These are phyloP conservation scores for Artibeus lituratus DNA, from an alignment of 2,797 vertebrate species.

Conservation along the genomic window DNA sequence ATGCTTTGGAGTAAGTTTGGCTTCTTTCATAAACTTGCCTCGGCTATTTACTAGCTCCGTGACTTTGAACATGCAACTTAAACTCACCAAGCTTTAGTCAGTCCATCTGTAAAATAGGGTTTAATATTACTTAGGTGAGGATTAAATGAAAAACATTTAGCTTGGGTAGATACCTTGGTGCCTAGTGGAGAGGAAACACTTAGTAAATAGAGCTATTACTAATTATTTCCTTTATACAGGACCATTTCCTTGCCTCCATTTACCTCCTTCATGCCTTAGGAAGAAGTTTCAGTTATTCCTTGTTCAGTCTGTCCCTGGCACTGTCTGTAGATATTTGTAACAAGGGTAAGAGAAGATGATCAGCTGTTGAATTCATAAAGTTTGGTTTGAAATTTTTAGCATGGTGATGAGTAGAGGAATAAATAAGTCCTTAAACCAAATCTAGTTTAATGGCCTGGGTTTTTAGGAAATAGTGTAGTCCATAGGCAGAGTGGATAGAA, in stretches of 20 bases:
- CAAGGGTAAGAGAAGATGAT: not conserved
- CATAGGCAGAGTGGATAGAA: not conserved
- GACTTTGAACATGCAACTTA: not conserved
- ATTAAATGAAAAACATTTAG: constrained; percentile 5
- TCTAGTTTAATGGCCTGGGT: not conserved
- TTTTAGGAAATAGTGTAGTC: not conserved
- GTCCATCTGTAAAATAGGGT: not conserved
- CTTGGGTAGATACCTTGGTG: not conserved
- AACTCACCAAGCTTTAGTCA: not conserved
- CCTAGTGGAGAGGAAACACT: not conserved
- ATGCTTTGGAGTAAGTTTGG: not conserved
- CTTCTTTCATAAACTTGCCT: not conserved
- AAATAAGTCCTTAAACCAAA: constrained; percentile 7
- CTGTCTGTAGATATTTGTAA: not conserved
- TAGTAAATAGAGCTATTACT: not conserved
- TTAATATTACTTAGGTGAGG: not conserved
- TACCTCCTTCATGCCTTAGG: not conserved
- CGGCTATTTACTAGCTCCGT: not conserved
- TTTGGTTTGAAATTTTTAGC: not conserved
- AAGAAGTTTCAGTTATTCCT: not conserved
- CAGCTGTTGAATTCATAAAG: not conserved
- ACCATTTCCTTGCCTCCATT: not conserved
- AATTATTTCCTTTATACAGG: not conserved
- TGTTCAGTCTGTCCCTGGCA: not conserved
- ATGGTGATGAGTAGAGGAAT: not conserved